Conservation (phyloP, 2,113 vertebrate species). For the Sorex araneus region DNA sequence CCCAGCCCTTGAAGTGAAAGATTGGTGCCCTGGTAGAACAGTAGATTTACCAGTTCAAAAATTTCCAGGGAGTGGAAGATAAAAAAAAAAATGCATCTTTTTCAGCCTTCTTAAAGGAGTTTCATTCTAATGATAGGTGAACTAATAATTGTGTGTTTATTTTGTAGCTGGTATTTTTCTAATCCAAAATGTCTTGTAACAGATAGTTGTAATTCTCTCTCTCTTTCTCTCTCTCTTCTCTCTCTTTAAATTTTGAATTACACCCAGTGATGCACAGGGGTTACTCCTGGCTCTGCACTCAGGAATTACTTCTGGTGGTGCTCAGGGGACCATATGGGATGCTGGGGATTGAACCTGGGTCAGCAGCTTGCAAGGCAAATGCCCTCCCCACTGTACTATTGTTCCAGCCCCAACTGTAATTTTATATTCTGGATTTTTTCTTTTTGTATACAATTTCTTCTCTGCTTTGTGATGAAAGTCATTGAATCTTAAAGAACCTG, state of each 20-base stretch:
- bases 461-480: slow-evolving; percentile 43
- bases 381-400: too few relatives aligned
- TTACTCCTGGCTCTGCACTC: too few relatives aligned
- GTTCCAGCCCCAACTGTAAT: neutral
- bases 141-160: neutral
- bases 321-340: too few relatives aligned
- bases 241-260: too few relatives aligned
- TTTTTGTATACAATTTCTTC: slow-evolving; percentile 45
- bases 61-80: neutral
- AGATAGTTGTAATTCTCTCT: too few relatives aligned
- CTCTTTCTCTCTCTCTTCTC: too few relatives aligned
- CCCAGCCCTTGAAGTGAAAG: neutral
- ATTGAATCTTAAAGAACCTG: slow-evolving; percentile 57
- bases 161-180: slow-evolving; percentile 13
- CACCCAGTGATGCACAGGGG: neutral
- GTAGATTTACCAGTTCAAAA: slow-evolving; percentile 49
- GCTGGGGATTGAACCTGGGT: too few relatives aligned
- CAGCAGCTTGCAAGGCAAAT: too few relatives aligned
- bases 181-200: slow-evolving; percentile 35
- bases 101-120: slow-evolving; percentile 3
- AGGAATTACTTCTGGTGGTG: too few relatives aligned
- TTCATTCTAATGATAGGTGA: slow-evolving; percentile 21
- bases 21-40: neutral
- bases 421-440: slow-evolving; percentile 61
- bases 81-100: neutral